Base-by-base conservation (phyloP, 2,888 invertebrate genomes). In the Pemphredon lugubris region DNA sequence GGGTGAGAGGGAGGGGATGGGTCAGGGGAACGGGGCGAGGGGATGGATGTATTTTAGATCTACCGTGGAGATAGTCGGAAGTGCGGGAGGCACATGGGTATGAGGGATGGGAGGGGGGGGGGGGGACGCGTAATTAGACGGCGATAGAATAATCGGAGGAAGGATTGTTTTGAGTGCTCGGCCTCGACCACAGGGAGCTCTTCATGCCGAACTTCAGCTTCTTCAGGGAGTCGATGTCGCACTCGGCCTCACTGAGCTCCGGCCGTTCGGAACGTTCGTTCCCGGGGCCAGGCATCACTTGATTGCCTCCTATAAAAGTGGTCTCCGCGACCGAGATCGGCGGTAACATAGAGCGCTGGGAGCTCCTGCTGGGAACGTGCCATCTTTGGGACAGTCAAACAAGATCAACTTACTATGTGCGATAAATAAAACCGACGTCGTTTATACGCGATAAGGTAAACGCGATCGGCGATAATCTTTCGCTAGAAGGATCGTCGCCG, bases 71-170 rank as follows among this genome's bases (percentile, higher is more conserved):
- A 65, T 26, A 50, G 20, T 44, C n/a, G 57, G 48, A 63, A 37
- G 53, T 47, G 54, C 40, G 30, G 51, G 70, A 54, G 58, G 58
- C 39, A 50, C 63, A n/a, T 51, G 39, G n/a, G n/a, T n/a, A n/a
- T n/a, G n/a, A n/a, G n/a, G n/a, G n/a, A n/a, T n/a, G n/a, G n/a
- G n/a, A n/a, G n/a, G n/a, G n/a, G n/a, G n/a, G n/a, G n/a, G 54
- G 44, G 50, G 42, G 18, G 20, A n/a, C 47, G 34, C 14, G 18
- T 6, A 67, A 66, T 92, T 93, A 94, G 89, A 94, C 94, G 77
- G 94, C 94, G 90, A 94, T 94, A 69, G 94, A 94, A 88, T 94
- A 94, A 90, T 94, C 94, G 80, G 94, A 93, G 82, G 93, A 93
- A 82, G 93, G 93, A 82, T 91, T 92, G 76, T 91, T 91, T 79